Conservation (phyloP, 2,113 vertebrate species). For the Catharus bicknelli region DNA sequence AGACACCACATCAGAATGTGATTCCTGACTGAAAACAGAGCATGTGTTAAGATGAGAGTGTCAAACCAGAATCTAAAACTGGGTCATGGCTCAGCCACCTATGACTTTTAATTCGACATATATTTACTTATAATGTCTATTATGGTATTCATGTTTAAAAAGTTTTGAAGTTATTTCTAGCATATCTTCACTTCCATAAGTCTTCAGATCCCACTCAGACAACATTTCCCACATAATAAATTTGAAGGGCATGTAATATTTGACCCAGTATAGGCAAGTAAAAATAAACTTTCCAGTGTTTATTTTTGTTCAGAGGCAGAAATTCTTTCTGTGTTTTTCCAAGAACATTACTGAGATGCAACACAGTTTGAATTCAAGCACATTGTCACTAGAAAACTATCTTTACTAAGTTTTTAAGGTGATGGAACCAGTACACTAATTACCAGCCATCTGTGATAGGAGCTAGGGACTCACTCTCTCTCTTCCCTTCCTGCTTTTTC, state of each 20-base stretch:
- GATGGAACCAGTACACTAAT: conserved; percentile 2
- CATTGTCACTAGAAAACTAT: conserved; percentile 9
- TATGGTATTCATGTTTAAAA: background rate
- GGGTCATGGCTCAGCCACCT: background rate
- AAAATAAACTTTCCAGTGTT: background rate
- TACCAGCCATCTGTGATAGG: conserved; percentile 47
- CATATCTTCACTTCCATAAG: background rate
- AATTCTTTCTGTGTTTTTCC: background rate
- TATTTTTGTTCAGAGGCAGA: background rate
- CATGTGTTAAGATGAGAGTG: background rate
- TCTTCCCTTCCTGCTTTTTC: background rate
- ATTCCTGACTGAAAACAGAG: background rate
- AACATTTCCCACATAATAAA: background rate
- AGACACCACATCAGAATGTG: fast-evolving
- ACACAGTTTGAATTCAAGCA: conserved; percentile 20
- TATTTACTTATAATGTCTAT: background rate
- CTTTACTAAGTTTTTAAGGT: background rate
- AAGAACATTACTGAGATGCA: background rate
- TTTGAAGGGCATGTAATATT: background rate
- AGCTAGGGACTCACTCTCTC: background rate
- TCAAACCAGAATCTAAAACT: background rate
- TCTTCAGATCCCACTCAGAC: background rate
- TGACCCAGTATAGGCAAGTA: background rate
- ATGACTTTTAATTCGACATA: background rate
- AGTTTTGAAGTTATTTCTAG: background rate